Base-by-base conservation (phyloP, 2,888 invertebrate genomes). In the Diplolepis rosae region DNA sequence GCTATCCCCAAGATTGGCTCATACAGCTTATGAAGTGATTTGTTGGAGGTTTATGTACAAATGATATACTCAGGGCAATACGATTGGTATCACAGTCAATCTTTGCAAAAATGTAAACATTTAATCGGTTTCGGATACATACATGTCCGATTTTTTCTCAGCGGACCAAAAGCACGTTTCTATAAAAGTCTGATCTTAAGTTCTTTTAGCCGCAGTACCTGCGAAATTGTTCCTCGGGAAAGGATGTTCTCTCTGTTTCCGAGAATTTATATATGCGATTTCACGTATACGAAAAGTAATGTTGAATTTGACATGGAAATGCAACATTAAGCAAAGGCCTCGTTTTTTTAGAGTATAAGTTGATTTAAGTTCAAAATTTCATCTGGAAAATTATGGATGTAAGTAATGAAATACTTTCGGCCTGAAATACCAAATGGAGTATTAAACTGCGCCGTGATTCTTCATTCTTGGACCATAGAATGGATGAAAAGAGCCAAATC, bases 61-160 rank as follows among this genome's bases (percentile, higher is more conserved):
- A 80, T 69, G 73, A 78, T 80, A n/a, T n/a, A 78, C 79, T 78
- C 80, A 78, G 81, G 80, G 77, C 78, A 75, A 75, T 75, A 45
- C 71, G 61, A 35, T 61, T 39, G 6, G 27, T 39, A 39, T 61
- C 39, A 61, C 15, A 22, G 18, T 30, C 56, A 22, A 61, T 61
- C 24, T 61, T 39, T 24, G 13, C 35, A 39, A 35, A 24, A 39
- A 39, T n/a, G 27, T 61, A 61, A 24, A 35, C 24, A 22, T 61
- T 39, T 7, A 61, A 39, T 61, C 61, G 61, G 39, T 61, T 27
- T 4, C 39, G n/a, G 24, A 24, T 61, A 24, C 27, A 35, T 56
- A 35, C 32, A 22, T 61, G 22, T 61, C 35, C 13, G 39, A 24
- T 61, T 61, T 61, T 27, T 61, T 61, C 48, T 39, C 39, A 61